Conservation (phyloP, 2,888 invertebrate genomes). For the Zonitis immaculata region DNA sequence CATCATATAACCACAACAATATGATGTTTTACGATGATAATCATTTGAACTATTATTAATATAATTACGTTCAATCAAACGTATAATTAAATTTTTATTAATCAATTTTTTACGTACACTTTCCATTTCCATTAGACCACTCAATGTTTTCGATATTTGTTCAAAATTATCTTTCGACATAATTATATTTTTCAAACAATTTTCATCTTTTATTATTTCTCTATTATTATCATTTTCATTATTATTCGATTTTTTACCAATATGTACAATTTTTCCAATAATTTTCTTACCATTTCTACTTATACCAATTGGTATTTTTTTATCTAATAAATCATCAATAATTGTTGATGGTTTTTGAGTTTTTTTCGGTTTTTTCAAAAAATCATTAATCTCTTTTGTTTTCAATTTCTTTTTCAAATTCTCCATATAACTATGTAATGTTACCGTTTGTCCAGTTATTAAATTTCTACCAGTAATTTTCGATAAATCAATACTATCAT, state of each 20-base stretch:
- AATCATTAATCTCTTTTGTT: background rate
- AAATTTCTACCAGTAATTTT: conserved; percentile 32
- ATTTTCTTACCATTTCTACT: conserved; percentile 32
- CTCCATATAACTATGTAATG: conserved; percentile 31
- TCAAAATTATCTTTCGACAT: conserved; percentile 32
- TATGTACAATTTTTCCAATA: conserved; percentile 33
- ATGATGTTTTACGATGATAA: conserved; percentile 26
- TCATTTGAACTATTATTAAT: conserved; percentile 10
- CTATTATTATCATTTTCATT: background rate
- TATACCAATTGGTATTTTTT: conserved; percentile 33
- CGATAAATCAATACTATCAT: conserved; percentile 18
- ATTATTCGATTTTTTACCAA: conserved; percentile 21
- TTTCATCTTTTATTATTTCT: background rate
- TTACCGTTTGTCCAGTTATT: conserved; percentile 34
- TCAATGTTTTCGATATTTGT: conserved; percentile 34
- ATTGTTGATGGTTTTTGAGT: too few relatives aligned
- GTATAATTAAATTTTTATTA: conserved; percentile 29
- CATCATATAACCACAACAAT: conserved; percentile 35
- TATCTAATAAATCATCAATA: conserved; percentile 27
- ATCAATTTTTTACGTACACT: conserved; percentile 35
- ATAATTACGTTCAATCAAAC: conserved; percentile 25
- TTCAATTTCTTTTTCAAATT: conserved; percentile 24
- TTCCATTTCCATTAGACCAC: conserved; percentile 40
- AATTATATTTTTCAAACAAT: conserved; percentile 8
- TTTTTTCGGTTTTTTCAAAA: too few relatives aligned